Base-by-base conservation (phyloP, 2,888 invertebrate genomes). In the Spodoptera picta region DNA sequence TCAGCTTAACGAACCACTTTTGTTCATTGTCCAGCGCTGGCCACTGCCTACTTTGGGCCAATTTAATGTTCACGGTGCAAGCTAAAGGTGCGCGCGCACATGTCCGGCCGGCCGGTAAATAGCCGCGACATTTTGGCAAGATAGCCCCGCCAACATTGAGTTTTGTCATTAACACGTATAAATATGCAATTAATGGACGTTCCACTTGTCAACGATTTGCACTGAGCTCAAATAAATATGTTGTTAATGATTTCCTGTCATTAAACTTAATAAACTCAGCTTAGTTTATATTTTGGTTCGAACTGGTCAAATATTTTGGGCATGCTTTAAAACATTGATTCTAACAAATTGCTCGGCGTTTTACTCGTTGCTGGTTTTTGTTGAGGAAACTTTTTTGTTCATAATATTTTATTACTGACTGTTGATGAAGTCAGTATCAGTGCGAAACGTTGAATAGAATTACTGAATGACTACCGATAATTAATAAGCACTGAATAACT, bases 81-180 rank as follows among this genome's bases (percentile, higher is more conserved):
- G 75, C 80, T 66, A 69, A 66, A 77, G 68, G 75, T 77, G 75
- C 72, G 53, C 50, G 19, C 53, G 69, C 67, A 64, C 70, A 70
- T 70, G 77, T 64, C 50, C 53, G 9, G 50, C 27, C 44, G 14
- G 61, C 27, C 46, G 14, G 61, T 48, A 49, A 54, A 63, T 51
- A 62, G 55, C 62, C 64, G 60, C 69, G 62, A 62, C 66, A 60
- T 69, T 73, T 76, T 42, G 65, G 62, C 54, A 70, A 73, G 65
- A 73, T 71, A 63, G 50, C 57, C 27, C 55, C 63, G 68, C 70
- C 60, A 58, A 59, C 56, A 53, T 41, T 47, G 64, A 56, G 46
- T 51, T 58, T 44, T 65, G 67, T 65, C 76, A 67, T 76, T 76
- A 65, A 59, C 59, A 61, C 64, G 51, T 42, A 61, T 61, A 67